Conservation (phyloP, 2,113 vertebrate genomes). For the Castor canadensis region DNA sequence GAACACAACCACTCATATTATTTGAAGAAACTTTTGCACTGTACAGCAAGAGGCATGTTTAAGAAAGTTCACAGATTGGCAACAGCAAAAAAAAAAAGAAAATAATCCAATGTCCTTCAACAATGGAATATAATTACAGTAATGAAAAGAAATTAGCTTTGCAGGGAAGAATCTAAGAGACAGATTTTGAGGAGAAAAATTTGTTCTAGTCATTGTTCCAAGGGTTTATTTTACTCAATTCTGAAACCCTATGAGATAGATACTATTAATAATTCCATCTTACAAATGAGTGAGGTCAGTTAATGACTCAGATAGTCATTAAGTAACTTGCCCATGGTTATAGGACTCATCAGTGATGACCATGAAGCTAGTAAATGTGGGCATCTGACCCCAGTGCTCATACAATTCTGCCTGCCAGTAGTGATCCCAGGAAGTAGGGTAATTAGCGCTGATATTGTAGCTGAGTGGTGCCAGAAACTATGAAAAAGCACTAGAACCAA, state of each 20-base stretch:
- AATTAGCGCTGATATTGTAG: background rate
- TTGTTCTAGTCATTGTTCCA: background rate
- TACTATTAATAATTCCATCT: background rate
- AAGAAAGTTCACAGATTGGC: background rate
- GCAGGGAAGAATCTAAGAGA: background rate
- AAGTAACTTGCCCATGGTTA: background rate
- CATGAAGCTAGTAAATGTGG: background rate
- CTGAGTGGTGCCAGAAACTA: background rate
- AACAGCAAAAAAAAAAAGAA: background rate
- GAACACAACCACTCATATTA: background rate
- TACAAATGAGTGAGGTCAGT: background rate
- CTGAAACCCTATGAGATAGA: background rate
- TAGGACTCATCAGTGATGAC: background rate
- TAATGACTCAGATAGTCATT: background rate
- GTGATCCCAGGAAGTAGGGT: background rate
- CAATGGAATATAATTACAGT: background rate
- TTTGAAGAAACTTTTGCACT: background rate
- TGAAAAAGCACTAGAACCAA: background rate
- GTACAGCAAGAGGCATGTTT: background rate
- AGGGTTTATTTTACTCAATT: background rate
- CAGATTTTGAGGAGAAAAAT: background rate
- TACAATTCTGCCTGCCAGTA: background rate
- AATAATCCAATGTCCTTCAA: background rate
- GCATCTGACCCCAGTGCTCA: background rate
- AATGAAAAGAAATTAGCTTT: slow-evolving; percentile 21